phyloP scores from a whole-genome alignment of 2,888 invertebrate genomes.

The Argynnis bischoffii region DNA sequence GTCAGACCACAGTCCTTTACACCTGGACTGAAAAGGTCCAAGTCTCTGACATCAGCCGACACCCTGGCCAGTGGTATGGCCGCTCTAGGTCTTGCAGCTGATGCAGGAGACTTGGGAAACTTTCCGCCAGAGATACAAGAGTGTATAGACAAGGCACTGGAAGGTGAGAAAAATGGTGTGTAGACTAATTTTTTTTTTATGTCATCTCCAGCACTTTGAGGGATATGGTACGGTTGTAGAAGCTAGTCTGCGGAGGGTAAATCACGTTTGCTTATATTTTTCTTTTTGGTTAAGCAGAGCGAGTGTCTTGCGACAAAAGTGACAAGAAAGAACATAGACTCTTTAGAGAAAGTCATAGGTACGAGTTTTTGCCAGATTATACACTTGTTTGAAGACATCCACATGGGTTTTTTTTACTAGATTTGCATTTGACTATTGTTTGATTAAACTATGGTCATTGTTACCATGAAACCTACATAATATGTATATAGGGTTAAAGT shows the following conservation, averaged over 20 bases:
- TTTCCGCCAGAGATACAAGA: slow-evolving; percentile 89
- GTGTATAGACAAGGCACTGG: slow-evolving; percentile 88
- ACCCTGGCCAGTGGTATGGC: slow-evolving; percentile 86
- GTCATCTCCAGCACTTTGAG: slow-evolving; percentile 39
- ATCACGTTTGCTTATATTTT: slow-evolving; percentile 24
- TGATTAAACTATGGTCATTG: too few relatives aligned
- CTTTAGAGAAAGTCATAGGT: too few relatives aligned
- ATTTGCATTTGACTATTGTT: too few relatives aligned
- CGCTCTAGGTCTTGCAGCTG: slow-evolving; percentile 86
- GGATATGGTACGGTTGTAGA: slow-evolving; percentile 29
- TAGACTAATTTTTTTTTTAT: slow-evolving; percentile 36
- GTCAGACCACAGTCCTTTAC: slow-evolving; percentile 70
- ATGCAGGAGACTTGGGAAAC: slow-evolving; percentile 88
- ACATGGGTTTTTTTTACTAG: too few relatives aligned
- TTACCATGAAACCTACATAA: too few relatives aligned
- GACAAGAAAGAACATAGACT: too few relatives aligned
- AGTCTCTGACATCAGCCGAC: slow-evolving; percentile 90
- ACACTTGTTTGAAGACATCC: too few relatives aligned
- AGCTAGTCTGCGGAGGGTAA: slow-evolving; percentile 20
- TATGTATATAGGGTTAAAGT: too few relatives aligned
- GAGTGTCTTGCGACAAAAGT: neutral
- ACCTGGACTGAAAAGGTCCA: slow-evolving; percentile 88
- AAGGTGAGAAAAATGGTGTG: slow-evolving; percentile 72
- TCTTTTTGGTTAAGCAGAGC: neutral
- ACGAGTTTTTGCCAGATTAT: too few relatives aligned